Base-by-base conservation (phyloP, 2,888 invertebrate species). In the Plebejus argus region DNA sequence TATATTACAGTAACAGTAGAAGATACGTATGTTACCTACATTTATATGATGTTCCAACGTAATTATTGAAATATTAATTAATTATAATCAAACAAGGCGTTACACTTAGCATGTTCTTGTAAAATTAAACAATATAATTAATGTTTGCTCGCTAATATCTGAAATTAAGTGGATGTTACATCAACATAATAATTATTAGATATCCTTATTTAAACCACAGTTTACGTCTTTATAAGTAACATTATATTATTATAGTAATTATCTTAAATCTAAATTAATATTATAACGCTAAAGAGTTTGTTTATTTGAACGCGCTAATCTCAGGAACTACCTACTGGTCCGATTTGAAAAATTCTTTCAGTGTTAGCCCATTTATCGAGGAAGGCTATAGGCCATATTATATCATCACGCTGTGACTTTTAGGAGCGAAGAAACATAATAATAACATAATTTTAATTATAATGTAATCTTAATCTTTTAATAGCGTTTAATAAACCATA, bases 81-180 rank as follows among this genome's bases (percentile, higher is more conserved):
- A 66, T 28, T 28, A 66, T 28, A 33, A 66, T 33, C 1, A 33
- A 66, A 15, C 28, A 33, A 66, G 66, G 15, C 18, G 66, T 66
- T 28, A 66, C 15, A 28, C 15, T 15, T 18, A 28, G 15, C 18
- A 66, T 18, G 66, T 66, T 66, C 28, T 33, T 66, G 15, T 66
- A 66, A 66, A 58, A 28, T 28, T 18, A 33, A 12, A 66, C 28
- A 28, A 66, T 66, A 10, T 66, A 18, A 66, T 33, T 66, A 66
- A 66, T 28, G 28, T 66, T 66, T 66, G 66, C 66, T 66, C 66
- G 18, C 66, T 66, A 66, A 33, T 33, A 66, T 28, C 66, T 66
- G 28, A 28, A 66, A 66, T 28, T 33, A 2, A 18, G 28, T 15
- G 66, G 66, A 66, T 28, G 20, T 66, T 15, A 66, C 23, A 33